phyloP scores from a whole-genome alignment of 2,113 vertebrate genomes.

The Coryphaenoides rupestris region DNA sequence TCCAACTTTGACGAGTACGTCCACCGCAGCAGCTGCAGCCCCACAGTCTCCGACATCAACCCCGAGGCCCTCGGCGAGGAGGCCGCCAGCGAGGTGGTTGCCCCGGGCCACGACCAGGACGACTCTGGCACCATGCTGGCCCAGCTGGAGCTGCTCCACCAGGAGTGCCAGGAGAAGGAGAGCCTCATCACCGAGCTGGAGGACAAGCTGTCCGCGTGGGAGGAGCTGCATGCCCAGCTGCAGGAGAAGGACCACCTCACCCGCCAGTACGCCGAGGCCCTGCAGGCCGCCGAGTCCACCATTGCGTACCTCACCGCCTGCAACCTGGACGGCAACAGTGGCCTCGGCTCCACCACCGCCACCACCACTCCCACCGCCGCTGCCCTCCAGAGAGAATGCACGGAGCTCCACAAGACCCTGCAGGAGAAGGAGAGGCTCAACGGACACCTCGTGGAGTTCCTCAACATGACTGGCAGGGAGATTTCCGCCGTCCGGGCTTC shows the following conservation, averaged over 20 bases:
- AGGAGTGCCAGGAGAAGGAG: constrained; percentile 75
- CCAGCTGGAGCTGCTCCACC: constrained; percentile 74
- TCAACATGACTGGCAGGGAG: constrained; percentile 52
- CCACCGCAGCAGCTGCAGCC: constrained; percentile 12
- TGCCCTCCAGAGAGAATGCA: constrained; percentile 36
- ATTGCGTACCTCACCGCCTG: constrained; percentile 75
- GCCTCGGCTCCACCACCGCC: constrained; percentile 29
- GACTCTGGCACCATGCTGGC: constrained; percentile 39
- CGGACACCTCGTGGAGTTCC: constrained; percentile 55
- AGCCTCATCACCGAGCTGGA: constrained; percentile 58
- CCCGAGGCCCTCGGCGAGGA: constrained; percentile 23
- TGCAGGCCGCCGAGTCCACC: constrained; percentile 71
- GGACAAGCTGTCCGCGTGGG: constrained; percentile 55
- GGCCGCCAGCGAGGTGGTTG: no score
- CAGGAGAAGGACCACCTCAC: constrained; percentile 64
- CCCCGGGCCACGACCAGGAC: constrained; percentile 8
- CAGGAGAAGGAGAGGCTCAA: constrained; percentile 63
- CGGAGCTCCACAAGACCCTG: constrained; percentile 50
- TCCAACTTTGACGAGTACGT: constrained; percentile 2
- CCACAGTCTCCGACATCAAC: constrained; percentile 18
- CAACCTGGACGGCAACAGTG: constrained; percentile 64
- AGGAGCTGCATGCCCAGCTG: constrained; percentile 59
- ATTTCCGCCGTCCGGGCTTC: constrained; percentile 20
- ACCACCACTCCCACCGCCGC: no score
- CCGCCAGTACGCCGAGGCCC: constrained; percentile 53